Conservation (phyloP, 2,888 invertebrate species). For the Noctua fimbriata region DNA sequence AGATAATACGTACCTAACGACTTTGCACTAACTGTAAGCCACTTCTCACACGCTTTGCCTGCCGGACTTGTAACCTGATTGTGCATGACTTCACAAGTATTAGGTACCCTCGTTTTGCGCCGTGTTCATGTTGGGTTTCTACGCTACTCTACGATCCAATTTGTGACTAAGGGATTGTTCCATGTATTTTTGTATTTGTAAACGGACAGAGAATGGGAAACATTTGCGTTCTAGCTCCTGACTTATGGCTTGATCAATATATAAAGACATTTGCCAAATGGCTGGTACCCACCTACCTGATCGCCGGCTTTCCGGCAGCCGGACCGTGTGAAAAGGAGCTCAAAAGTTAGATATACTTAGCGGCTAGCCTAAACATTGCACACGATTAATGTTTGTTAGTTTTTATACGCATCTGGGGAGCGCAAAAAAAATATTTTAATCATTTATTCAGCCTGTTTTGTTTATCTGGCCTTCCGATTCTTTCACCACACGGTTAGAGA, state of each 20-base stretch:
- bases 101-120: neutral
- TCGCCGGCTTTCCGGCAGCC: neutral
- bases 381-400: constrained; percentile 27
- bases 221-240: neutral
- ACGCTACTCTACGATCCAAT: neutral
- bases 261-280: neutral
- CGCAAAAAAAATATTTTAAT: constrained; percentile 10
- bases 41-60: neutral
- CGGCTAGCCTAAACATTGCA: constrained; percentile 9
- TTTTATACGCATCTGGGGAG: constrained; percentile 18
- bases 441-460: constrained; percentile 14
- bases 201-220: neutral
- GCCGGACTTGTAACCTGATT: neutral
- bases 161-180: neutral
- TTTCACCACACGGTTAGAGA: constrained; percentile 32
- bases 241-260: neutral
- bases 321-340: neutral
- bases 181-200: neutral
- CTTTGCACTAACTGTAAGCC: neutral
- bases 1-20: neutral
- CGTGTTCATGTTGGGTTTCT: neutral
- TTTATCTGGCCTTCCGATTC: constrained; percentile 26
- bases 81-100: neutral
- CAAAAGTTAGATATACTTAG: neutral
- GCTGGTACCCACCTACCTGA: neutral